phyloP scores from a whole-genome alignment of 2,888 invertebrate genomes.

The Dolichopus griseipennis region DNA sequence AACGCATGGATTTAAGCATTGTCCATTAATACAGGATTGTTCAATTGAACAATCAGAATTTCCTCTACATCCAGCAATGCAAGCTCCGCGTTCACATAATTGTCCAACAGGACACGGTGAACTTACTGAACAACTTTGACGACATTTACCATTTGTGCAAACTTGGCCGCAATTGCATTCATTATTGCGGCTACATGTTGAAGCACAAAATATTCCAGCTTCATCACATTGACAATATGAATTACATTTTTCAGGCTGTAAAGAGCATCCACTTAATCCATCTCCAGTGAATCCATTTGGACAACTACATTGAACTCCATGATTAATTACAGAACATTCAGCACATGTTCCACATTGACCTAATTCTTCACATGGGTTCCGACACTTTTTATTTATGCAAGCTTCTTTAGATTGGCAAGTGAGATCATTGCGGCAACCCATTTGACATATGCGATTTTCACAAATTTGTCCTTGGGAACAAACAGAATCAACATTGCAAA shows the following conservation, averaged over 20 bases:
- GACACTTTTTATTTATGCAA: slow-evolving; percentile 74
- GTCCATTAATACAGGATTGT: slow-evolving; percentile 60
- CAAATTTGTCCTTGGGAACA: slow-evolving; percentile 78
- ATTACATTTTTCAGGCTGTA: slow-evolving; percentile 63
- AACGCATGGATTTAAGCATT: slow-evolving; percentile 64
- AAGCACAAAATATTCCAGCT: slow-evolving; percentile 63
- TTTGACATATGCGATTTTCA: slow-evolving; percentile 73
- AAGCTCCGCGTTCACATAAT: slow-evolving; percentile 62
- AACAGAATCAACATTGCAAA: slow-evolving; percentile 77
- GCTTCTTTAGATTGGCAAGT: slow-evolving; percentile 66
- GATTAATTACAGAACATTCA: slow-evolving; percentile 70
- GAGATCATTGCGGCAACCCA: slow-evolving; percentile 78
- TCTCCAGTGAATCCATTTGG: slow-evolving; percentile 73
- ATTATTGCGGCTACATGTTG: slow-evolving; percentile 53
- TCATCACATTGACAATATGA: slow-evolving; percentile 72
- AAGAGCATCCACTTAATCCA: slow-evolving; percentile 67
- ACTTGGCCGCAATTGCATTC: slow-evolving; percentile 77
- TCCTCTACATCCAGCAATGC: slow-evolving; percentile 69
- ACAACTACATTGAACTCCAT: slow-evolving; percentile 79
- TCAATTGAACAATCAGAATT: slow-evolving; percentile 71
- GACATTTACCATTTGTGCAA: slow-evolving; percentile 64
- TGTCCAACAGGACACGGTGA: slow-evolving; percentile 65
- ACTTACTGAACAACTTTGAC: slow-evolving; percentile 59
- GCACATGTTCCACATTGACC: slow-evolving; percentile 77
- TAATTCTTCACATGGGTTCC: slow-evolving; percentile 64